Base-by-base conservation (phyloP, 2,113 vertebrate species). In the human region DNA sequence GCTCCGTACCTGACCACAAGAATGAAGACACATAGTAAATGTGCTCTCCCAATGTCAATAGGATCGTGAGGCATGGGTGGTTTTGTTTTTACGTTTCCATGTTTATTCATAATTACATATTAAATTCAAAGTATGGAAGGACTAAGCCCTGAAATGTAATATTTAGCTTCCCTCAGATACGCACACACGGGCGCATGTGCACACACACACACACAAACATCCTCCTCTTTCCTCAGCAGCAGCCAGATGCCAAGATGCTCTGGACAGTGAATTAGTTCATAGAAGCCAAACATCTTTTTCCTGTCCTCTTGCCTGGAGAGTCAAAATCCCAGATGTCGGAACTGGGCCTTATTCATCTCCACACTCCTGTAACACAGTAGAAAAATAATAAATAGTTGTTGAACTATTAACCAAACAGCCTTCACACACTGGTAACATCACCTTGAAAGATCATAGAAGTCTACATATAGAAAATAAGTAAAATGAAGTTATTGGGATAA, bases 21-120 rank as follows among this genome's bases (percentile, higher is more conserved):
- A 84, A 86, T 66, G 27, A 86, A 92, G 45, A 59, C 68, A 80
- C 87, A 83, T 27, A 89, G 14, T 38, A 94, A 90, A 59, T 38
- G 50, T 40, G 73, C 32, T n/a, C 22, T 38, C 32, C 61, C 70
- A 83, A 55, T 66, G 57, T 45, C 87, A 91, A 14, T 13, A 78
- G 20, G 66, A 50, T 89, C 17, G 6, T 3, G 32, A 81, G 35
- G 13, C 8, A 27, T 38, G 16, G 3, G 84, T 43, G 25, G 20
- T 59, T 79, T 35, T 48, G 1, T 66, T 89, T 96, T 40, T 72
- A 52, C 48, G 7, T 75, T 16, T 84, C 72, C 13, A 35, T 61
- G 78, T 78, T 61, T 76, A 48, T 30, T 83, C 32, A 79, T 70
- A 57, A 89, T 35, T 96, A 72, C 27, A 35, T 55, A 92, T 25